Evolutionary conservation across 2,797 vertebrate species (phyloP).

Genomic region (Scarus forsteni): DNA sequence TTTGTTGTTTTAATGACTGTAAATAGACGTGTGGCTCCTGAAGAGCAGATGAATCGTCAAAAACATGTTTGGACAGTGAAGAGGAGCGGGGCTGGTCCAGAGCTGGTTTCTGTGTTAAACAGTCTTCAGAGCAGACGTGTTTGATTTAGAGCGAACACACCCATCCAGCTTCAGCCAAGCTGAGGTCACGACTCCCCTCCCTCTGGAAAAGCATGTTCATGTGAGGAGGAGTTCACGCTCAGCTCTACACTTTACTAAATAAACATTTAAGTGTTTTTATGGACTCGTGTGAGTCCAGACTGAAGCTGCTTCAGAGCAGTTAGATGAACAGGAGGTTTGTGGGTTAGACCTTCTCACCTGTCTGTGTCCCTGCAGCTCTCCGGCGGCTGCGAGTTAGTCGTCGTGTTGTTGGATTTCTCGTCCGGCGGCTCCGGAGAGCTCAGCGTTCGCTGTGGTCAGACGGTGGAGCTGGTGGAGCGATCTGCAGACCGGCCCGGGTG

Average conservation of each 20-base stretch:
- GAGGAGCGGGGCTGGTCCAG: too few relatives aligned
- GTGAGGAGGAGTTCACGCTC: neutral
- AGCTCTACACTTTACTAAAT: too few relatives aligned
- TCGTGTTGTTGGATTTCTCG: constrained; percentile 94
- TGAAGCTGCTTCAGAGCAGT: too few relatives aligned
- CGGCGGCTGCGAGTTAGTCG: constrained; percentile 95
- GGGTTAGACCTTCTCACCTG: neutral
- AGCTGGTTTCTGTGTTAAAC: too few relatives aligned
- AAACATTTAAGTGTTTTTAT: too few relatives aligned
- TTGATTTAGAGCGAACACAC: neutral
- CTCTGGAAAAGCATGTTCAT: constrained; percentile 9
- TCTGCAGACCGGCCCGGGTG: constrained; percentile 93
- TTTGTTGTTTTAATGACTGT: too few relatives aligned
- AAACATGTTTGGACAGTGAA: too few relatives aligned
- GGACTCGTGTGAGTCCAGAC: too few relatives aligned
- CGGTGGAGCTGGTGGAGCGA: constrained; percentile 95
- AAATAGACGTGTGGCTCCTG: too few relatives aligned
- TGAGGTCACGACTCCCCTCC: constrained; percentile 20
- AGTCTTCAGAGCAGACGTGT: too few relatives aligned
- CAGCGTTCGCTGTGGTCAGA: constrained; percentile 94
- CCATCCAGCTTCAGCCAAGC: constrained; percentile 1
- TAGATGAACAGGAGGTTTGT: too few relatives aligned
- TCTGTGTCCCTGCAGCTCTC: constrained; percentile 85
- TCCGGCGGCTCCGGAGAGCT: constrained; percentile 90
- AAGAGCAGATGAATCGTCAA: too few relatives aligned